Conservation (phyloP, 2,888 invertebrate genomes). For the Blera fallax region DNA sequence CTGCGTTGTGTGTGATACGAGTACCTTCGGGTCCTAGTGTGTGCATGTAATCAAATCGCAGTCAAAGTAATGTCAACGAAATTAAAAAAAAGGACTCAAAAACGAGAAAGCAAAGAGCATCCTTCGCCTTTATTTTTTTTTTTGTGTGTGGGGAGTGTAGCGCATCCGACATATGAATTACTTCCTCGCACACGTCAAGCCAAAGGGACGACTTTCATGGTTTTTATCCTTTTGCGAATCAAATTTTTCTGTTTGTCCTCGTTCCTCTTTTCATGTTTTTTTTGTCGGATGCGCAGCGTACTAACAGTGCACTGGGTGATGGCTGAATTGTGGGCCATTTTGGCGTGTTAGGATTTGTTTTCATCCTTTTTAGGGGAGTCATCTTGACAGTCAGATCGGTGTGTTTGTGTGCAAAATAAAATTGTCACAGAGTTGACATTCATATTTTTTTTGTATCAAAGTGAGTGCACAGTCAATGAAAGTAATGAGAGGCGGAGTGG, state of each 20-base stretch:
- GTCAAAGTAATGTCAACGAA: slow-evolving; percentile 72
- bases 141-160: neutral
- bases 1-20: slow-evolving; percentile 44
- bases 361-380: neutral
- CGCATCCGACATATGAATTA: slow-evolving; percentile 59
- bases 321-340: slow-evolving; percentile 23
- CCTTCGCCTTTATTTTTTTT: slow-evolving; percentile 36
- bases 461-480: neutral
- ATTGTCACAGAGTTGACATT: slow-evolving; percentile 11
- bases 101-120: slow-evolving; percentile 54
- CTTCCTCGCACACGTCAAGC: slow-evolving; percentile 59
- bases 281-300: neutral
- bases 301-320: neutral
- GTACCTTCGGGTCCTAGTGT: slow-evolving; percentile 62
- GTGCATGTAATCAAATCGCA: slow-evolving; percentile 65
- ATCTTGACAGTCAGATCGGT: neutral
- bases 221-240: slow-evolving; percentile 53
- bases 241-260: slow-evolving; percentile 18
- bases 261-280: slow-evolving; percentile 13
- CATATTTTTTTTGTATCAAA: neutral
- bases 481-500: neutral
- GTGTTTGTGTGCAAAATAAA: slow-evolving; percentile 15
- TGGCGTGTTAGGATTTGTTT: slow-evolving; percentile 12
- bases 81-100: slow-evolving; percentile 58
- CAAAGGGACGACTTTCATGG: slow-evolving; percentile 36